Evolutionary conservation across 2,888 invertebrate species (phyloP).

Genomic region (Tholera decimalis): DNA sequence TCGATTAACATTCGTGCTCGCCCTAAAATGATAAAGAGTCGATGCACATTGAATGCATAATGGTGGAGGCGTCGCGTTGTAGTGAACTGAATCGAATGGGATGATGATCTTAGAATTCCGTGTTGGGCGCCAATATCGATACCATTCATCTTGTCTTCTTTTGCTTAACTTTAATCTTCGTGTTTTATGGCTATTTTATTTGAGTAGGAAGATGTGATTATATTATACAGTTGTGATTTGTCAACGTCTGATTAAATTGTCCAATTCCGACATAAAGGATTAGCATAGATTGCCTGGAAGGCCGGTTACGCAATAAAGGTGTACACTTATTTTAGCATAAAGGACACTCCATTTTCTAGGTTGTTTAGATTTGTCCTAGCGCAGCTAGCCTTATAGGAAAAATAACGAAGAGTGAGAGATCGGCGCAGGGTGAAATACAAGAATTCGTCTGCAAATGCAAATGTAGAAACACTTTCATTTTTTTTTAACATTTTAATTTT

Average conservation of each 20-base stretch:
- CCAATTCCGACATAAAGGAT: constrained; percentile 37
- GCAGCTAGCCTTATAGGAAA: neutral
- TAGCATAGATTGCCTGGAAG: constrained; percentile 32
- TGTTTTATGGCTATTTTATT: constrained; percentile 49
- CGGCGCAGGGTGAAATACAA: constrained; percentile 41
- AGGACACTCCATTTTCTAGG: constrained; percentile 8
- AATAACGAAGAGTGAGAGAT: neutral
- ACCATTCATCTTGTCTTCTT: constrained; percentile 50
- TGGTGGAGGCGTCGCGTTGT: constrained; percentile 50
- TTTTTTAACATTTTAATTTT: neutral
- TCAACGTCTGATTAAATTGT: constrained; percentile 30
- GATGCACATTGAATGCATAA: constrained; percentile 74
- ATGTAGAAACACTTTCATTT: too few relatives aligned
- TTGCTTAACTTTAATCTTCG: constrained; percentile 52
- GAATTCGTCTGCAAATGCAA: constrained; percentile 61
- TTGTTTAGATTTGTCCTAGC: neutral
- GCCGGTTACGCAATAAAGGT: constrained; percentile 35
- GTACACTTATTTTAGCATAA: constrained; percentile 30
- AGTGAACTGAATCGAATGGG: constrained; percentile 61
- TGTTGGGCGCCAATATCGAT: constrained; percentile 62
- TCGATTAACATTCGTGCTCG: constrained; percentile 75
- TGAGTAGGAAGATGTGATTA: constrained; percentile 40
- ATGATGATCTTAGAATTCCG: constrained; percentile 67
- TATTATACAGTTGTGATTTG: constrained; percentile 42
- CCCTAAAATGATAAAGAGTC: constrained; percentile 77